These are phyloP conservation scores for Lamprotornis superbus DNA, from an alignment of 2,113 vertebrate species.

Conservation along the genomic window DNA sequence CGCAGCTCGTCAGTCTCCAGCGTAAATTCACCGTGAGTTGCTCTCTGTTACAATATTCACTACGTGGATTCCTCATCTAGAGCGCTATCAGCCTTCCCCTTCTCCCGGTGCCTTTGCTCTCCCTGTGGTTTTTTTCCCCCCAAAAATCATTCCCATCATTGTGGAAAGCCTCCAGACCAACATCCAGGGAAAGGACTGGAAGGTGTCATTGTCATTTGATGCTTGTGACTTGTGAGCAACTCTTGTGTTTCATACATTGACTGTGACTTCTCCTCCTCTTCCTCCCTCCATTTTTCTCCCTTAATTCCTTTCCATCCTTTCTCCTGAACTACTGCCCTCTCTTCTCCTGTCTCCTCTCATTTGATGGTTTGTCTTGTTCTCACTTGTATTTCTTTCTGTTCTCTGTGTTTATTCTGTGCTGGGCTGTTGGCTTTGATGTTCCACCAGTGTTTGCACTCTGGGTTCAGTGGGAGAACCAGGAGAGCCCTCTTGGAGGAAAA, in stretches of 20 bases:
- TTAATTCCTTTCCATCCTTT: background rate
- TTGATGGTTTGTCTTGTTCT: conserved; percentile 6
- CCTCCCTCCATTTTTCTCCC: background rate
- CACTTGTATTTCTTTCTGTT: background rate
- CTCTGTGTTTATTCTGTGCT: background rate
- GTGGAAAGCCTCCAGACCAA: conserved; percentile 57
- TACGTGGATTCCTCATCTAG: conserved; percentile 58
- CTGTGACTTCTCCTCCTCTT: background rate
- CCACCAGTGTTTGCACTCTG: conserved; percentile 46
- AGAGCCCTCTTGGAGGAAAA: background rate
- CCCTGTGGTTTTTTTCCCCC: background rate
- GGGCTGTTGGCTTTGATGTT: conserved; percentile 39
- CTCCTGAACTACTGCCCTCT: background rate
- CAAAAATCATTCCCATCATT: conserved; percentile 45
- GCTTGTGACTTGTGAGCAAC: conserved; percentile 58
- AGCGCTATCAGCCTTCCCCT: background rate
- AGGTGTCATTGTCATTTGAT: conserved; percentile 2
- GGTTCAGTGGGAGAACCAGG: conserved; percentile 15
- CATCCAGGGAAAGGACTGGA: conserved; percentile 19
- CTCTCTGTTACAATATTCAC: conserved; percentile 79
- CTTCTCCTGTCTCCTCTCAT: background rate
- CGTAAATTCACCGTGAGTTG: conserved; percentile 96
- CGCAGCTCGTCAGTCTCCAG: conserved; percentile 96
- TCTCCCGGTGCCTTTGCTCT: background rate
- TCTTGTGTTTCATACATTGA: conserved; percentile 7